phyloP scores from a whole-genome alignment of 2,797 vertebrate species.

The Serranus cabrilla region DNA sequence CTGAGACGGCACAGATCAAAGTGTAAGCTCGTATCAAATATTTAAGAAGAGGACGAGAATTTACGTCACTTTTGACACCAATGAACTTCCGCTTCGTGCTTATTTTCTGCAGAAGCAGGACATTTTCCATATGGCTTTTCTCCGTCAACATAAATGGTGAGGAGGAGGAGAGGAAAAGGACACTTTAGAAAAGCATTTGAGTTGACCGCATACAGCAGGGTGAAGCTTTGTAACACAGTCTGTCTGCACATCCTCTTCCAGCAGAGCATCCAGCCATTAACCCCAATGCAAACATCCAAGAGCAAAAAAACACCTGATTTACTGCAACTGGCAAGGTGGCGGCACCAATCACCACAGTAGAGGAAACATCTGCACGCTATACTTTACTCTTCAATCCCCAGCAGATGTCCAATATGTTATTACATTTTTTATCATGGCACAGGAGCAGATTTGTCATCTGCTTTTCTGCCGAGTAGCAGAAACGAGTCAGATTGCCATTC shows the following conservation, averaged over 20 bases:
- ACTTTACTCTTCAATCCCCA: slow-evolving; percentile 81
- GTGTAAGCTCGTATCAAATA: slow-evolving; percentile 30
- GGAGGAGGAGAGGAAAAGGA: slow-evolving; percentile 27
- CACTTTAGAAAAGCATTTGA: slow-evolving; percentile 32
- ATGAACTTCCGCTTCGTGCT: slow-evolving; percentile 29
- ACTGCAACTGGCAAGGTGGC: slow-evolving; percentile 70
- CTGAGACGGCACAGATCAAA: slow-evolving; percentile 35
- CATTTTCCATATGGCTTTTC: slow-evolving; percentile 32
- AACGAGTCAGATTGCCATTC: slow-evolving; percentile 75
- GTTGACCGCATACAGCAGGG: slow-evolving; percentile 29
- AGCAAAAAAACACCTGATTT: slow-evolving; percentile 69
- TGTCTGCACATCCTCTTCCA: slow-evolving; percentile 17
- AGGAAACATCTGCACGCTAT: slow-evolving; percentile 86
- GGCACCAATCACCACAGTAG: slow-evolving; percentile 69
- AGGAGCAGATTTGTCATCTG: slow-evolving; percentile 84
- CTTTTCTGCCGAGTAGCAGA: slow-evolving; percentile 89
- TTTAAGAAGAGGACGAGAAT: slow-evolving; percentile 30
- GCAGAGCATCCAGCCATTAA: slow-evolving; percentile 16
- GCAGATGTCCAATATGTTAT: slow-evolving; percentile 92
- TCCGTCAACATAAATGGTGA: slow-evolving; percentile 23
- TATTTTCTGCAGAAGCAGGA: slow-evolving; percentile 13
- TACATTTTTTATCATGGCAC: slow-evolving; percentile 92
- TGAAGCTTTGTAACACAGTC: slow-evolving; percentile 25
- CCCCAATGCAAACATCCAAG: slow-evolving; percentile 44
- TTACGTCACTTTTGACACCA: slow-evolving; percentile 34